Base-by-base conservation (phyloP, 2,797 vertebrate species). In the Enteromius trimaculatus region DNA sequence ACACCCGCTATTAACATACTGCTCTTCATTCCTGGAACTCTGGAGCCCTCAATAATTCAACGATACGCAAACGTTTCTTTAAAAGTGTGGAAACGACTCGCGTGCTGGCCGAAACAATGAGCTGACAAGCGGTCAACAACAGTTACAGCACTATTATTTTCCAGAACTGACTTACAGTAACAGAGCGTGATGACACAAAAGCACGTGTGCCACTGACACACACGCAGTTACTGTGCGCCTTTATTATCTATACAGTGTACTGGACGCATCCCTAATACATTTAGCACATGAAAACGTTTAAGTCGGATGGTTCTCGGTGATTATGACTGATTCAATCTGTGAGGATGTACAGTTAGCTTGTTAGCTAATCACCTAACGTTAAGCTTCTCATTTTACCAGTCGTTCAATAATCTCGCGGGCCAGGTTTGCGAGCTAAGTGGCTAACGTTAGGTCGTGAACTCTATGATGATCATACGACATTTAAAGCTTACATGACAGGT, bases 111-210 rank as follows among this genome's bases (percentile, higher is more conserved):
- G 26, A 19, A 62, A 74, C 77, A 76, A 68, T 65, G 37, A 58
- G 16, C 17, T 19, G 31, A 49, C 21, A 31, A 14, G 21, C 64
- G 58, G 31, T 21, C 10, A 51, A 58, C 26, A 65, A 31, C 58
- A 37, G 26, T 64, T 26, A 29, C 13, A 60, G 23, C 31, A 17
- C 51, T 31, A 16, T 14, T 17, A 14, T 44, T 39, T 88, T 86
- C 85, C 85, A 81, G 85, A 88, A 87, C 49, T 9, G 37, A 71
- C 80, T 60, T 83, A 83, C 85, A 70, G 70, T 86, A 64, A 70
- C 64, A 31, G 60, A 42, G 62, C 17, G 80, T 58, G 72, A 76
- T 16, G n/a, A 76, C 69, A 77, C 77, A 80, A 80, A 83, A 79
- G 68, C 85, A 86, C 81, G 85, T 77, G 85, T 78, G 47, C 26